Evolutionary conservation across 1,140 invertebrate genomes (phyloP).

Genomic region (Macrotrachela quadricornifera): DNA sequence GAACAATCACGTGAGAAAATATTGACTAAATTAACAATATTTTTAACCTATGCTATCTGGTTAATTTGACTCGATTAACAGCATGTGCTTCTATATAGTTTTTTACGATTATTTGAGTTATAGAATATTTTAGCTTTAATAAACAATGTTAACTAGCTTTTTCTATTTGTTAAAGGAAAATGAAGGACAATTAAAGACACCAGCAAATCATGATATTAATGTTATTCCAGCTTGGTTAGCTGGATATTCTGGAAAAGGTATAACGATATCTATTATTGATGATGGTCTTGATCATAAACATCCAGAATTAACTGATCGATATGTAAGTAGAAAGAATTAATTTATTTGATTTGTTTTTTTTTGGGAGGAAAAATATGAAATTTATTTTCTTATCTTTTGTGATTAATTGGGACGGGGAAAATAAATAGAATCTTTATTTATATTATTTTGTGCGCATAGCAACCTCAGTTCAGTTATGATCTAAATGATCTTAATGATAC

Average conservation of each 20-base stretch:
- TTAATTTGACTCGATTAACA: no score
- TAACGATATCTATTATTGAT: conserved; percentile 5
- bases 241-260: conserved; percentile 7
- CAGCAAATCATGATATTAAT: conserved; percentile 3
- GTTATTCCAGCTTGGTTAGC: conserved; percentile 2
- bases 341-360: not conserved
- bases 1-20: no score
- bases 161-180: no score
- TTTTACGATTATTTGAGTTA: no score
- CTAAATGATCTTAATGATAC: conserved; percentile 8
- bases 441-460: not conserved
- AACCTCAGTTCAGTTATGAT: conserved; percentile 8
- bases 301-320: conserved; percentile 6
- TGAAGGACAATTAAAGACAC: not conserved
- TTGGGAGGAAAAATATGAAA: not conserved
- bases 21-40: no score
- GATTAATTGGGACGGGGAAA: not conserved
- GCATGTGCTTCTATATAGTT: no score
- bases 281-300: conserved; percentile 9
- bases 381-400: not conserved
- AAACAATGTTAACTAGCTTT: no score
- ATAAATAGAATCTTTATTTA: no score
- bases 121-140: no score
- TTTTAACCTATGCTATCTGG: no score
- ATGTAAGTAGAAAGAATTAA: not conserved